Conservation (phyloP, 2,113 vertebrate species). For the Xyrauchen texanus region DNA sequence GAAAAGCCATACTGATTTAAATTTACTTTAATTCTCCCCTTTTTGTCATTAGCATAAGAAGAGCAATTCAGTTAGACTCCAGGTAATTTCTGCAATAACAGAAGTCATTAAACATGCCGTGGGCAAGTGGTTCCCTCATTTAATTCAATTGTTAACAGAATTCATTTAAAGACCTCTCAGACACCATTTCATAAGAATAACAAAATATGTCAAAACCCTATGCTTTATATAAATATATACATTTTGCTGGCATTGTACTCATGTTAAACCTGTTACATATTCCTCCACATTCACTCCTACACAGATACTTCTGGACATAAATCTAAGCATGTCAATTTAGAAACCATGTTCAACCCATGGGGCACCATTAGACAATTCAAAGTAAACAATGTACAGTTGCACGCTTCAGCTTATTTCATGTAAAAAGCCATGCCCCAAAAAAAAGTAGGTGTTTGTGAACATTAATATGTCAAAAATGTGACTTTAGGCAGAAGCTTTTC, state of each 20-base stretch:
- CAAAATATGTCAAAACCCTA: background rate
- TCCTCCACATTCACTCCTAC: constrained; percentile 27
- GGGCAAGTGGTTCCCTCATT: constrained; percentile 51
- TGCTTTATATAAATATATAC: background rate
- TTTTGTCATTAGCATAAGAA: constrained; percentile 56
- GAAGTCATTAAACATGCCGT: constrained; percentile 56
- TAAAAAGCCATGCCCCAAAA: background rate
- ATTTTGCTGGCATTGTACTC: background rate
- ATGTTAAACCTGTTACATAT: background rate
- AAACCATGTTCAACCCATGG: background rate
- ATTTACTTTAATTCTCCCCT: constrained; percentile 76
- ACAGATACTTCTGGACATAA: constrained; percentile 14
- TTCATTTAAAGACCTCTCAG: constrained; percentile 8
- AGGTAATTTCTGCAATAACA: constrained; percentile 72
- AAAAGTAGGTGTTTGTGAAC: background rate
- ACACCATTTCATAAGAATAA: background rate
- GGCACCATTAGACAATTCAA: constrained; percentile 19
- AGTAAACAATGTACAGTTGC: background rate
- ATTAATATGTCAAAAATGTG: background rate
- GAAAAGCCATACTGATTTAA: constrained; percentile 68
- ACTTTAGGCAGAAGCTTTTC: background rate
- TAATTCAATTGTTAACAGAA: constrained; percentile 44
- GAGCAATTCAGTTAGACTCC: constrained; percentile 70
- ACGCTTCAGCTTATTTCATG: constrained; percentile 1
- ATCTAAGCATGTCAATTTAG: background rate